Conservation (phyloP, 2,113 vertebrate species). For the Salminus brasiliensis region DNA sequence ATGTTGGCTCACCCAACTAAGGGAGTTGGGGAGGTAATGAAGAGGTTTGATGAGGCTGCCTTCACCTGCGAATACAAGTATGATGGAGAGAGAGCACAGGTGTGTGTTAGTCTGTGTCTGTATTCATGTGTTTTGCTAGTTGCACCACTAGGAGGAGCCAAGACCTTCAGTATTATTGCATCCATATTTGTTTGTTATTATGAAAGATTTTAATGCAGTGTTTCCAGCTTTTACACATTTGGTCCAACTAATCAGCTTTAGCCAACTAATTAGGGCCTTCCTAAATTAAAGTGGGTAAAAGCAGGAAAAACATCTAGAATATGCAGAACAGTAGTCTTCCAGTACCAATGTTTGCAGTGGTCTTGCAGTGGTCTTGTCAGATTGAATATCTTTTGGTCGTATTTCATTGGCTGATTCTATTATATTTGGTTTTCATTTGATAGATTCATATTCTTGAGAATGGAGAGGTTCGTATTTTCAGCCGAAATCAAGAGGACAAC, state of each 20-base stretch:
- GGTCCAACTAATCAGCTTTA: too few relatives aligned
- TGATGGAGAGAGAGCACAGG: constrained; percentile 90
- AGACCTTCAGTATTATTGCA: too few relatives aligned
- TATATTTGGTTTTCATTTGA: background rate
- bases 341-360: too few relatives aligned
- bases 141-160: constrained; percentile 12
- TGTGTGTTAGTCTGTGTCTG: constrained; percentile 55
- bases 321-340: too few relatives aligned
- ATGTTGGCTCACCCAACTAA: constrained; percentile 93
- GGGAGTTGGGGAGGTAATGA: constrained; percentile 86
- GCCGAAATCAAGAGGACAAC: constrained; percentile 92
- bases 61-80: constrained; percentile 96
- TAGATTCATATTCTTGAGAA: constrained; percentile 88
- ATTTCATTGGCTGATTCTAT: background rate
- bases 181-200: constrained; percentile 17
- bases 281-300: too few relatives aligned
- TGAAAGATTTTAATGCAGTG: constrained; percentile 9
- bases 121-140: background rate
- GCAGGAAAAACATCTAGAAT: too few relatives aligned
- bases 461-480: constrained; percentile 86
- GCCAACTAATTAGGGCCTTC: too few relatives aligned
- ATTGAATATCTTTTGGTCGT: too few relatives aligned
- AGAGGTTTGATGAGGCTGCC: constrained; percentile 85
- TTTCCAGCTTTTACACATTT: background rate
- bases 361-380: too few relatives aligned